These are phyloP conservation scores for Siderastrea radians DNA, from an alignment of 92 coral and sea anemone species.

Conservation along the genomic window DNA sequence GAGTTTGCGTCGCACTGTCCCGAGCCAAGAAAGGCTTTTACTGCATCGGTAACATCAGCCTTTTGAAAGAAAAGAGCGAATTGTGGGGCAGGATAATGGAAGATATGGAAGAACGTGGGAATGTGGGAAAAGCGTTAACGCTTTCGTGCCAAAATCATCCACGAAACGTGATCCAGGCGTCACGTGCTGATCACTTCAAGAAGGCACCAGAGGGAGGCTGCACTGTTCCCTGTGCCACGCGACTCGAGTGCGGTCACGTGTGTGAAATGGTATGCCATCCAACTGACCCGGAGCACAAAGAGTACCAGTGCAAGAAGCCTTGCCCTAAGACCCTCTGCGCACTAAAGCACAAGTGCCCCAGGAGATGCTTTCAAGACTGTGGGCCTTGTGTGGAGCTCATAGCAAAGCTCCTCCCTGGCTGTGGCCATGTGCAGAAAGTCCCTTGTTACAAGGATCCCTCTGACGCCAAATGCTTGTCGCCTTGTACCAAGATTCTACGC, in stretches of 20 bases:
- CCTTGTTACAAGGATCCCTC: constrained; percentile 76
- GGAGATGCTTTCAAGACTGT: constrained; percentile 79
- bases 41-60: constrained; percentile 86
- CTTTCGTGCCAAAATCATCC: constrained; percentile 97
- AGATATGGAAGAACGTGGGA: constrained; percentile 79
- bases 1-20: constrained; percentile 97
- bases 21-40: constrained; percentile 93
- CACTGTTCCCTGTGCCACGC: constrained; percentile 71
- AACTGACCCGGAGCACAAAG: constrained; percentile 81
- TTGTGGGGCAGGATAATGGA: constrained; percentile 81
- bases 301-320: constrained; percentile 80
- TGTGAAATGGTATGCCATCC: constrained; percentile 93
- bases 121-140: constrained; percentile 73
- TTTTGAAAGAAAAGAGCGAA: constrained; percentile 76
- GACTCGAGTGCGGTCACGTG: constrained; percentile 81
- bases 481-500: constrained; percentile 63
- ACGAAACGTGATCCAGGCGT: constrained; percentile 76
- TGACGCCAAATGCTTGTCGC: constrained; percentile 69
- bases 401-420: constrained; percentile 57
- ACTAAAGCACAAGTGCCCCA: constrained; percentile 71
- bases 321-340: constrained; percentile 77
- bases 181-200: constrained; percentile 79
- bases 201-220: constrained; percentile 98
- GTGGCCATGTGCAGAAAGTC: constrained; percentile 78
- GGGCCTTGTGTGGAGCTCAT: constrained; percentile 71